Conservation (phyloP, 2,797 vertebrate genomes). For the Enteromius argenteus region DNA sequence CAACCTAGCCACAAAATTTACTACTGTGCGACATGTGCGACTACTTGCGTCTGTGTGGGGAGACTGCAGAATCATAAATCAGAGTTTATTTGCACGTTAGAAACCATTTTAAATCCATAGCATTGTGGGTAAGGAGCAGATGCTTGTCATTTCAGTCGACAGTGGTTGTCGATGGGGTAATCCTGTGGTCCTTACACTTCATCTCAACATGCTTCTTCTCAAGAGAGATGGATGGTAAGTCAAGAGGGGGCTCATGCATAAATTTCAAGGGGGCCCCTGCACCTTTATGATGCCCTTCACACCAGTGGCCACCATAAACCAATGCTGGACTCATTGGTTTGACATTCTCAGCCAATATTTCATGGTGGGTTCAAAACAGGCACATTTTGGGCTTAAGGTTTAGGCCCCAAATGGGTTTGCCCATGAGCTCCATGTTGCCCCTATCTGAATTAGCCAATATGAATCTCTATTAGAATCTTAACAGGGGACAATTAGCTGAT, state of each 20-base stretch:
- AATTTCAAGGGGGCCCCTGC: neutral
- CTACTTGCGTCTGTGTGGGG: neutral
- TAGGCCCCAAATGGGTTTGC: neutral
- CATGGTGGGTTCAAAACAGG: neutral
- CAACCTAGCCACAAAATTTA: neutral
- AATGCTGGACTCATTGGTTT: neutral
- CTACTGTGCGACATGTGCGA: neutral
- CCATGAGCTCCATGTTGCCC: neutral
- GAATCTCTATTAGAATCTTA: neutral
- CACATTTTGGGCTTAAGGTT: neutral
- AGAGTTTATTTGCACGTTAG: neutral
- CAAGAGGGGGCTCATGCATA: neutral
- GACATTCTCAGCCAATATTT: neutral
- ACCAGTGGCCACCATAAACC: neutral
- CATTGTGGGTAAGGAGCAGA: conserved; percentile 41
- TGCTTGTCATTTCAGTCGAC: neutral
- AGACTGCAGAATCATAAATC: conserved; percentile 43
- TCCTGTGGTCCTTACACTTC: neutral
- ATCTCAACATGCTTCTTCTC: neutral
- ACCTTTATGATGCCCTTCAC: neutral
- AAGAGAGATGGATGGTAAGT: neutral
- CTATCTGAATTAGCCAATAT: neutral
- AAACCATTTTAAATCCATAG: conserved; percentile 13
- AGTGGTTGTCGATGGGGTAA: conserved; percentile 1
- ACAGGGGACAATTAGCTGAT: neutral